Conservation (phyloP, 2,113 vertebrate species). For the Corvus moneduloides region DNA sequence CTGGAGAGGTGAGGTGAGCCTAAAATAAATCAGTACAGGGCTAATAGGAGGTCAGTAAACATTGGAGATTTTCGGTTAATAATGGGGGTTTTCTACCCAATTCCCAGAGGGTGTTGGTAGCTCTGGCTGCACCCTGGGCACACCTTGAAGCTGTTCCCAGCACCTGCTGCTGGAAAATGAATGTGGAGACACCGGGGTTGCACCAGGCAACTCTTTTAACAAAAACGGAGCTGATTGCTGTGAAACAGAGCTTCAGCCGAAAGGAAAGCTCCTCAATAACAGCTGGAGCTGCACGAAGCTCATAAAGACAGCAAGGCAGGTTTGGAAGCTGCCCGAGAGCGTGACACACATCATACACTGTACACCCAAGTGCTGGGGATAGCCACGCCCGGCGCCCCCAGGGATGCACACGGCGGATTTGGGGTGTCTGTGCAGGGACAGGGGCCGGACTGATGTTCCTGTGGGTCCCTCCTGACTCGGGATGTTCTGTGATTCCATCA, state of each 20-base stretch:
- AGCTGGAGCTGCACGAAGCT: background rate
- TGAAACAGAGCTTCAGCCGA: background rate
- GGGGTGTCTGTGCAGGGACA: background rate
- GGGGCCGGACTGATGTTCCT: background rate
- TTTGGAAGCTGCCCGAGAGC: background rate
- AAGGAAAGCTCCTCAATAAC: background rate
- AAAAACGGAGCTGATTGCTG: background rate
- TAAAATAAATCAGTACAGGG: background rate
- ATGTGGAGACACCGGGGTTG: background rate
- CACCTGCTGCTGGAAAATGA: background rate
- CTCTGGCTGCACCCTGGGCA: background rate
- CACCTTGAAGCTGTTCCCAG: background rate
- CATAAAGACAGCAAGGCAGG: background rate
- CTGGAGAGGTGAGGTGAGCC: background rate
- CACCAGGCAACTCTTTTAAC: background rate
- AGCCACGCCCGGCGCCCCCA: background rate
- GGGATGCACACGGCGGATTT: background rate
- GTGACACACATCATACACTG: fast-evolving
- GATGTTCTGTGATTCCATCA: too few species aligned
- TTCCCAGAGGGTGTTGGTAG: background rate
- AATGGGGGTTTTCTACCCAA: background rate
- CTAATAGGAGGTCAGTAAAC: background rate
- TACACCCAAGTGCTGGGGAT: background rate
- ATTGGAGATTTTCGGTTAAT: background rate
- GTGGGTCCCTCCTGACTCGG: background rate